Base-by-base conservation (phyloP, 2,888 invertebrate species). In the Rhagium mordax region DNA sequence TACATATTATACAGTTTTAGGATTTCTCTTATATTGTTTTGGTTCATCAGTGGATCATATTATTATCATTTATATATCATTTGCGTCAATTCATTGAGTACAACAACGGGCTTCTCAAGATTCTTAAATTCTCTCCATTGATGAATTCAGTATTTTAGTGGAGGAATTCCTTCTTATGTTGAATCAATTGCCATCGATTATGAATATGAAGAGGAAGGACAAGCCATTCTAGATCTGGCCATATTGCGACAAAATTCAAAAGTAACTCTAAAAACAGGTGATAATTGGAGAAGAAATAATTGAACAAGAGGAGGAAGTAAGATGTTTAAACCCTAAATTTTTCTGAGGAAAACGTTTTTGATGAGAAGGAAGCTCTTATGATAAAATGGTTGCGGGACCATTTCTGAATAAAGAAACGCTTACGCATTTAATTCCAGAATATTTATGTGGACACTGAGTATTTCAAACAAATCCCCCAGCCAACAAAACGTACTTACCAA, bases 371-470 rank as follows among this genome's bases (percentile, higher is more conserved):
- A 1, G 20, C 20, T 51, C 51, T 20, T 18, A 20, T 51, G 51
- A 51, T 51, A 51, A 51, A 20, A 51, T 4, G 51, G 20, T 18
- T 10, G 20, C 20, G 51, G 51, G 20, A 18, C 51, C 20, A 51
- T 51, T 51, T 51, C 51, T 10, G 20, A 51, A 20, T 51, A n/a
- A 20, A 6, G 51, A 51, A 51, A 51, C 51, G 10, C 51, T 51
- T 51, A 20, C 13, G 20, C 51, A 51, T 8, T 8, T 51, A 51
- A 61, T 41, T 62, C 24, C 60, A 13, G 61, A 69, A n/a, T 10
- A 61, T 61, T 29, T 41, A 62, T 69, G 29, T 51, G 61, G 60
- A 51, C 53, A 69, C 48, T 55, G 33, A 47, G 18, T 55, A 57
- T 24, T 66, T 51, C 33, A 27, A 47, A 53, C 66, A 47, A 55